Evolutionary conservation across 2,888 invertebrate species (phyloP).

Genomic region (Epistrophella euchroma): DNA sequence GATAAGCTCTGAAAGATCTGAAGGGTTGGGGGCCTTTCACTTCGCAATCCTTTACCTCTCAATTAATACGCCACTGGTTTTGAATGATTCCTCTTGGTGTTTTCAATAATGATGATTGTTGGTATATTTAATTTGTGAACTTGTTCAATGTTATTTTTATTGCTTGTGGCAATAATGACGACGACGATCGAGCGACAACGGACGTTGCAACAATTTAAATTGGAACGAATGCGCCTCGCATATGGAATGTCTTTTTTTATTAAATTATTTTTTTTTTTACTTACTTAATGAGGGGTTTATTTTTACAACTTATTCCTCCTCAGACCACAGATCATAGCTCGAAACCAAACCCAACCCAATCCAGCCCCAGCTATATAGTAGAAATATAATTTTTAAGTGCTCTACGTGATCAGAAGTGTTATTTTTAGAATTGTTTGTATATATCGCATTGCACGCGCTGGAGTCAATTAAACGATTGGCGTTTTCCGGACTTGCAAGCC

Average conservation of each 20-base stretch:
- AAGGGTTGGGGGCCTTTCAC: not conserved
- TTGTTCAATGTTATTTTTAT: slow-evolving; percentile 65
- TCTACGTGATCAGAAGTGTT: slow-evolving; percentile 68
- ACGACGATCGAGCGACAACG: slow-evolving; percentile 1
- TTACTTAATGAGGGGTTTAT: slow-evolving; percentile 41
- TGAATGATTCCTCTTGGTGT: slow-evolving; percentile 17
- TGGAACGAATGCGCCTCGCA: slow-evolving; percentile 66
- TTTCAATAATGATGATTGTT: slow-evolving; percentile 31
- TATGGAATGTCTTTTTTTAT: slow-evolving; percentile 39
- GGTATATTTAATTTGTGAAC: slow-evolving; percentile 63
- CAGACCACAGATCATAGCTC: slow-evolving; percentile 36
- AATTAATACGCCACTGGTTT: not conserved
- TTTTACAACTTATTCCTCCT: slow-evolving; percentile 46
- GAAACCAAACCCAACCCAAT: not conserved
- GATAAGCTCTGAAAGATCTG: not conserved
- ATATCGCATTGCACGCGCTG: slow-evolving; percentile 46
- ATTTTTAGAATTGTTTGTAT: slow-evolving; percentile 65
- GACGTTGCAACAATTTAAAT: slow-evolving; percentile 67
- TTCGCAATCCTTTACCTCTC: not conserved
- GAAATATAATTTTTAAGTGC: slow-evolving; percentile 9
- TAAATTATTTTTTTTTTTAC: not conserved
- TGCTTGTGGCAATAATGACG: slow-evolving; percentile 51
- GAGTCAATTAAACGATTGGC: slow-evolving; percentile 74
- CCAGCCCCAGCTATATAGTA: too few species aligned
- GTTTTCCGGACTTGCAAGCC: slow-evolving; percentile 69